Evolutionary conservation across 2,113 vertebrate species (phyloP).

Genomic region (Leucoraja erinaceus): DNA sequence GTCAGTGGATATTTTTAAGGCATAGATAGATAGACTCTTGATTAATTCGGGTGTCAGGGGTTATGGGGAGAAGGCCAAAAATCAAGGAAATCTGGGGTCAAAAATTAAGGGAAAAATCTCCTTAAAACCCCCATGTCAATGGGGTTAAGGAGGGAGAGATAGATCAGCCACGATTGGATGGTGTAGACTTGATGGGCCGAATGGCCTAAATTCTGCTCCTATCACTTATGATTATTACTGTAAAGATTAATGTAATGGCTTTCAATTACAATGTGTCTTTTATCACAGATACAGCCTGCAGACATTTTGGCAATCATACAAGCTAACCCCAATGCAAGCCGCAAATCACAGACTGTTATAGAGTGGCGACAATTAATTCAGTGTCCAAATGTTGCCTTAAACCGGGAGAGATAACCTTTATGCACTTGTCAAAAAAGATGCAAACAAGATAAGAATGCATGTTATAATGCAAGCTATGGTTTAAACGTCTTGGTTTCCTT

Average conservation of each 20-base stretch:
- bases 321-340: background rate
- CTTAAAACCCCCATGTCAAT: no score
- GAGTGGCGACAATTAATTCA: constrained; percentile 5
- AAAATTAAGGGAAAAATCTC: no score
- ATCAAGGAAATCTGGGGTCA: no score
- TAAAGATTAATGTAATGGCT: background rate
- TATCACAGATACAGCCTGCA: background rate
- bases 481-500: background rate
- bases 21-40: no score
- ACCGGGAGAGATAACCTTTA: background rate
- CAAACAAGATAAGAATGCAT: background rate
- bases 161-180: no score
- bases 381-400: background rate
- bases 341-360: background rate
- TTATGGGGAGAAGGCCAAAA: no score
- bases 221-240: background rate
- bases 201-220: no score
- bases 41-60: no score
- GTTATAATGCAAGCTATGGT: background rate
- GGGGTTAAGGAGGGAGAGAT: no score
- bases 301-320: background rate
- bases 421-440: background rate
- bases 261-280: background rate
- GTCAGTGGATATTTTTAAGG: no score
- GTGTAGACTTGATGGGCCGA: no score